A percentile compares a stretch with the other conserved stretches of the same genome.
Evolutionary conservation across 2,888 invertebrate species (phyloP).

Genomic region (Eupelmus urozonus): DNA sequence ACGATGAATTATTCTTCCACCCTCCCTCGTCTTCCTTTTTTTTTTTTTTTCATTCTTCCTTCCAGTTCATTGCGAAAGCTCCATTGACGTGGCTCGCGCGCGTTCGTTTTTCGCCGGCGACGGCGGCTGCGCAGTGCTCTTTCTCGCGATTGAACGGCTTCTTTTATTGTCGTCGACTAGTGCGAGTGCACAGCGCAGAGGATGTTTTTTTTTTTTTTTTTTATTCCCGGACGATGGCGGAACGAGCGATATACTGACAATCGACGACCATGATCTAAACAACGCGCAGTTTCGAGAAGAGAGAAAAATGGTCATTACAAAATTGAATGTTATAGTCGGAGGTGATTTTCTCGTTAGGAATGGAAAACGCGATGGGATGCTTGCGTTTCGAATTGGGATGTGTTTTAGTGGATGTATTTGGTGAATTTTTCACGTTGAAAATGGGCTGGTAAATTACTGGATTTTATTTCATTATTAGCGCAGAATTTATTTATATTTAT

Average conservation of each 20-base stretch:
- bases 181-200: not conserved
- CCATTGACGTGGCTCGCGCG: constrained; percentile 40
- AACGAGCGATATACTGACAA: constrained; percentile 20
- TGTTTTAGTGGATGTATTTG: no score
- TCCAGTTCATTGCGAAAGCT: constrained; percentile 47
- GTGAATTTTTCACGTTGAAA: no score
- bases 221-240: not conserved
- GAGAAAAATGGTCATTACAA: constrained; percentile 12
- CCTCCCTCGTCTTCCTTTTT: not conserved
- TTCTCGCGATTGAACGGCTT: constrained; percentile 50
- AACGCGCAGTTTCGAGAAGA: constrained; percentile 3
- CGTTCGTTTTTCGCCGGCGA: constrained; percentile 44
- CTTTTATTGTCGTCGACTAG: constrained; percentile 53
- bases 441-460: no score
- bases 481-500: no score
- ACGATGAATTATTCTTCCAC: constrained; percentile 43
- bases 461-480: no score
- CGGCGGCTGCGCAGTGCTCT: constrained; percentile 41
- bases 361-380: no score
- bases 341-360: no score
- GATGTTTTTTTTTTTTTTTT: constrained; percentile 21
- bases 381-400: no score
- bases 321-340: constrained; percentile 22
- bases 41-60: constrained; percentile 33
- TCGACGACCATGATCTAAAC: constrained; percentile 36